Conservation (phyloP, 2,113 vertebrate genomes). For the Oenanthe melanoleuca region DNA sequence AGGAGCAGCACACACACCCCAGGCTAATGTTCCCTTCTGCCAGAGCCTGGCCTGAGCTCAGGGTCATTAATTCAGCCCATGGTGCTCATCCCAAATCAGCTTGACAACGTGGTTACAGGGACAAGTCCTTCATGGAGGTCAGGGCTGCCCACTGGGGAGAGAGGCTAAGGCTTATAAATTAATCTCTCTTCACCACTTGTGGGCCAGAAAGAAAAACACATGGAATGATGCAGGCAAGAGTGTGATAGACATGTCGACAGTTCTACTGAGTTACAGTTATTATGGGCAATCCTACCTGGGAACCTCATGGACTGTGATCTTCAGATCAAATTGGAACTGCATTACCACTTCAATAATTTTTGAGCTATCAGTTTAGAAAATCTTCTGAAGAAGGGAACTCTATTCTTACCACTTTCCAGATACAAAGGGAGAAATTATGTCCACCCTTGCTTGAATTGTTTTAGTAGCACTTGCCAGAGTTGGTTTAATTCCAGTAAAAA, state of each 20-base stretch:
- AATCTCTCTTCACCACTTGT: background rate
- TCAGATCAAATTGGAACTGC: background rate
- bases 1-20: background rate
- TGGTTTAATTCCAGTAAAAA: background rate
- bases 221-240: background rate
- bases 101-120: background rate
- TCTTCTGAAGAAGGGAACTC: background rate
- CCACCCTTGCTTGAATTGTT: background rate
- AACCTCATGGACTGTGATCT: background rate
- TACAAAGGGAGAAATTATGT: background rate
- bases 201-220: background rate
- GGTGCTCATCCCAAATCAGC: background rate
- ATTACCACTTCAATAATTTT: background rate
- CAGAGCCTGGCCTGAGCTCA: background rate
- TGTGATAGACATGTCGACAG: accelerated
- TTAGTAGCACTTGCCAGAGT: background rate
- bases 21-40: background rate
- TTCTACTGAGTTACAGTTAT: background rate
- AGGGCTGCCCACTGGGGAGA: background rate
- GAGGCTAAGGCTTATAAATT: background rate
- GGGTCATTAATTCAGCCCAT: background rate
- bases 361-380: background rate
- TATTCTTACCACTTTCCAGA: background rate
- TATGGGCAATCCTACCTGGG: background rate
- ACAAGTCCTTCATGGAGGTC: background rate